Base-by-base conservation (phyloP, 2,113 vertebrate species). In the Phalacrocorax aristotelis region DNA sequence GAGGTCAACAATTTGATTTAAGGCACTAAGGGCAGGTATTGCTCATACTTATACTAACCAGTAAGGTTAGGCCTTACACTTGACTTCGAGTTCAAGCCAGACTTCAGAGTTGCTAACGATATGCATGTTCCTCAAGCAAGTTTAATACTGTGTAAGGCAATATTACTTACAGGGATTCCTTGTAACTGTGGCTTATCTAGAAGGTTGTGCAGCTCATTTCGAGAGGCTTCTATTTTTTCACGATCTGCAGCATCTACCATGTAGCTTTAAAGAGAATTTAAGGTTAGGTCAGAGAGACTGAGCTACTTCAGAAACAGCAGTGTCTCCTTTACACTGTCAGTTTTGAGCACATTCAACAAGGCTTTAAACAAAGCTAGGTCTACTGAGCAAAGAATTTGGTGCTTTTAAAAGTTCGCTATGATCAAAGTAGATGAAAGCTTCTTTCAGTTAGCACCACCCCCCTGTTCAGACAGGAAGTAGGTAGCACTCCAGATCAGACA, bases 171-270 rank as follows among this genome's bases (percentile, higher is more conserved):
- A 93, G 99, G 99, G 92, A 99, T 99, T 97, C 99, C 99, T 98
- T 99, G 99, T 98, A 99, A 97, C 96, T 99, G 99, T 79, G 99
- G 99, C 95, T 99, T 99, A 75, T 99, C 99, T 99, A 99, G 98
- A 87, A 99, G 99, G 96, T 99, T 99, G 97, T 99, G 99, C 70
- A 99, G 98, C 87, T 99, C 99, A 74, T 99, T 99, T 97, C 99
- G 98, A 96, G 99, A 99, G 19, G 99, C 99, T 98, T 99, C 99
- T 93, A 99, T 99, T 98, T 99, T 99, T 68, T 99, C 99, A 97
- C 98, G 98, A 97, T 99, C 99, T 80, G 99, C 99, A 91, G 99
- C 99, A 89, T 99, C 99, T 98, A 99, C 99, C 99, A 99, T 99
- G 97, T 99, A 99, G 94, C 99, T 99, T 97, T 64, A 81, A 96